Evolutionary conservation across 1,140 invertebrate species (phyloP), one percentile per base, ranked within the genome.

Genomic region (Trinorchestia longiramus): DNA sequence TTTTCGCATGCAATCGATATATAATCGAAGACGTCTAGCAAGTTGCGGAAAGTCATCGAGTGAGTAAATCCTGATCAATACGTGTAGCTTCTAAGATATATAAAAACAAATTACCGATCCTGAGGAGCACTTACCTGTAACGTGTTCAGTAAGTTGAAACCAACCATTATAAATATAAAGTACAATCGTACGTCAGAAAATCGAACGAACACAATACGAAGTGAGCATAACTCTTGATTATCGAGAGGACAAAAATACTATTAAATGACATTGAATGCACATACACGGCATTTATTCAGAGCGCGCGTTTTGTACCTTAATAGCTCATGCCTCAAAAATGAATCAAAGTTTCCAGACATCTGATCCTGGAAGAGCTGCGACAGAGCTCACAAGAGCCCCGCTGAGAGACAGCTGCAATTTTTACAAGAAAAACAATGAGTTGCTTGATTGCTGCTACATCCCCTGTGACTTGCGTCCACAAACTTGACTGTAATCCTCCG

Each of bases 361-460:
- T 77, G 62, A 77, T 77, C 62, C 28, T 3, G 62, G 28, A 36
- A 3, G 36, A 77, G 62, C 62, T 28, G 62, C 62, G 62, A 36
- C 15, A 77, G 62, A 77, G 62, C 62, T 23, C 15, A 28, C 62
- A 28, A 77, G 62, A 77, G 62, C 62, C 62, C 62, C 28, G 36
- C 62, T 77, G 62, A 77, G 62, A 77, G 88, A 19, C 19, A 42
- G 88, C 88, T 91, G 88, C 88, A 91, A 43, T 77, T 77, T 77
- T 77, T 77, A 77, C 88, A 91, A 91, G 88, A 42, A 91, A 91
- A 91, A 91, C 88, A 91, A 91, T 91, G 88, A 91, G 88, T 43
- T 44, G 88, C 88, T 44, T 91, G 88, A 91, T 91, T 91, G 88
- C 41, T 41, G 88, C 41, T 3, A 15, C 88, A 91, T 91, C 88